A percentile compares a stretch with the other conserved stretches of the same genome.
phyloP scores from a whole-genome alignment of 2,888 invertebrate species.

The Drosophila rubida region DNA sequence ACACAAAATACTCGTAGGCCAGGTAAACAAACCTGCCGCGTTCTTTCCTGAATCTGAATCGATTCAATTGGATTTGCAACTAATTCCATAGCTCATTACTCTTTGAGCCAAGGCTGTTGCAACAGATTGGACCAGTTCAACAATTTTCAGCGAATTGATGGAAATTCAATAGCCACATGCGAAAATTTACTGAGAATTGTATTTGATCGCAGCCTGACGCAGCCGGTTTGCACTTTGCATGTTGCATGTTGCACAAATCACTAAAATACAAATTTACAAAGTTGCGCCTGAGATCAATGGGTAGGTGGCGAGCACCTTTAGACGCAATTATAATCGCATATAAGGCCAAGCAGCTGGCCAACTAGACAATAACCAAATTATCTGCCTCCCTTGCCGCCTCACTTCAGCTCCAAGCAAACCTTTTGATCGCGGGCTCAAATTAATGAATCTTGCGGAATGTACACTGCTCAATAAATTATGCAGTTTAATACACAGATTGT shows the following conservation, averaged over 20 bases:
- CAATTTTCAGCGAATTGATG: slow-evolving; percentile 33
- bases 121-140: slow-evolving; percentile 47
- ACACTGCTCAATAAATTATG: slow-evolving; percentile 1
- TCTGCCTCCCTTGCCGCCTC: not conserved
- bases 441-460: slow-evolving; percentile 27
- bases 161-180: slow-evolving; percentile 37
- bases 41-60: slow-evolving; percentile 21
- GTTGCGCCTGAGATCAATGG: slow-evolving; percentile 38
- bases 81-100: not conserved
- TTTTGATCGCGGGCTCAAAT: slow-evolving; percentile 10
- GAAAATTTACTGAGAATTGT: slow-evolving; percentile 50
- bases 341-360: slow-evolving; percentile 8
- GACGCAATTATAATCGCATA: slow-evolving; percentile 43
- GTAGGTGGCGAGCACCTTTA: slow-evolving; percentile 42
- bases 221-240: slow-evolving; percentile 33
- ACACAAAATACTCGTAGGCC: not conserved
- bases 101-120: slow-evolving; percentile 32
- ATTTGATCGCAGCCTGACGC: slow-evolving; percentile 10
- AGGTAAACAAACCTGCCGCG: slow-evolving; percentile 11
- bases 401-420: not conserved
- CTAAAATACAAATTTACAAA: not conserved
- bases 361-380: slow-evolving; percentile 22
- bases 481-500: no score
- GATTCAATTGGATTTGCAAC: not conserved
- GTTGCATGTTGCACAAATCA: slow-evolving; percentile 39